phyloP scores from a whole-genome alignment of 2,113 vertebrate species.

The Dicerorhinus sumatrensis region DNA sequence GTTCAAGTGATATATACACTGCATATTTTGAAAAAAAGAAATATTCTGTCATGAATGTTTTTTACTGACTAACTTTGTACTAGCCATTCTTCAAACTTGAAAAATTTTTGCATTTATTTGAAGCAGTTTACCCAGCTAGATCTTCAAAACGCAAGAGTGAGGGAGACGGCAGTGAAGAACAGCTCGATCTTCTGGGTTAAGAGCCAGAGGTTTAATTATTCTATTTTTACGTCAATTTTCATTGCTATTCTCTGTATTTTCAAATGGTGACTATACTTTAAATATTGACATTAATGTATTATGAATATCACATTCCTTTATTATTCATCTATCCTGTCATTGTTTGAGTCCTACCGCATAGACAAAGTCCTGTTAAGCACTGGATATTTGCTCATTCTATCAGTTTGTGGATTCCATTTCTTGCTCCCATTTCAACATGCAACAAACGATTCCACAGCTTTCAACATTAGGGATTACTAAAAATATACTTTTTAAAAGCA shows the following conservation, averaged over 20 bases:
- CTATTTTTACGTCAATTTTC: neutral
- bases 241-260: neutral
- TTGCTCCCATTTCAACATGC: neutral
- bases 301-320: neutral
- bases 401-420: neutral
- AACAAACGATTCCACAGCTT: neutral
- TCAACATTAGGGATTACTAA: neutral
- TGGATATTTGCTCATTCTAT: neutral
- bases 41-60: neutral
- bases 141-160: neutral
- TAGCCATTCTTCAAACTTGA: neutral
- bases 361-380: neutral
- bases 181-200: neutral
- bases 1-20: neutral
- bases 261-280: neutral
- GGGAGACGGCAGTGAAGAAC: neutral
- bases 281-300: neutral
- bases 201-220: neutral
- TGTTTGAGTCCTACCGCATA: neutral
- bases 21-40: neutral
- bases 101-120: neutral
- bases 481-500: neutral
- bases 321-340: neutral
- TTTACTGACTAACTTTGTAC: neutral
- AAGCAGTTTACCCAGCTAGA: neutral